Percentiles rank a stretch among this genome's conserved stretches.
Evolutionary conservation across 2,797 vertebrate genomes (phyloP).

Genomic region (Micropoecilia bifurca): DNA sequence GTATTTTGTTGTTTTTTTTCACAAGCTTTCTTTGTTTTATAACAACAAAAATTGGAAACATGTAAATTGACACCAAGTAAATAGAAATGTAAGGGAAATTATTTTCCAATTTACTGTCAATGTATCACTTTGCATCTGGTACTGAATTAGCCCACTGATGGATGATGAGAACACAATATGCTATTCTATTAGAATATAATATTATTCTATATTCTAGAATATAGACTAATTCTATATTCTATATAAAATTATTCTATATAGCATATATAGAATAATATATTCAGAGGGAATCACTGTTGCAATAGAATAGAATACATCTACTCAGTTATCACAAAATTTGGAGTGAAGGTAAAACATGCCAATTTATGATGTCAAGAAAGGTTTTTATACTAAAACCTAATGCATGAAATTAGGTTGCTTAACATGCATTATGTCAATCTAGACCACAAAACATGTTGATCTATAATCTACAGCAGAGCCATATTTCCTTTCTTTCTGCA

Average conservation of each 20-base stretch:
- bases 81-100: not conserved
- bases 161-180: not conserved
- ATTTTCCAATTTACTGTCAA: not conserved
- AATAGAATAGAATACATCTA: not conserved
- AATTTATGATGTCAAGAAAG: not conserved
- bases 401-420: conserved; percentile 1
- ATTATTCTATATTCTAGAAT: too few relatives aligned
- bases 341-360: not conserved
- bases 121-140: not conserved
- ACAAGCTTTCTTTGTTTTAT: not conserved
- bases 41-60: not conserved
- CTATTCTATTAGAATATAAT: not conserved
- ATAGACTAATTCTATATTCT: too few relatives aligned
- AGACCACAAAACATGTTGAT: conserved; percentile 17
- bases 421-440: conserved; percentile 3
- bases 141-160: not conserved
- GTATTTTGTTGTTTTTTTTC: not conserved
- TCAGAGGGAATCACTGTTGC: too few relatives aligned
- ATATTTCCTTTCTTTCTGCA: conserved; percentile 12
- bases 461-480: conserved; percentile 18
- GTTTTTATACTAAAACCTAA: not conserved
- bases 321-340: not conserved
- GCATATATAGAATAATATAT: too few relatives aligned
- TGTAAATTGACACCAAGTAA: not conserved
- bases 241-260: too few relatives aligned